Evolutionary conservation across 2,113 vertebrate genomes (phyloP).

Genomic region (Phyllopteryx taeniolatus): DNA sequence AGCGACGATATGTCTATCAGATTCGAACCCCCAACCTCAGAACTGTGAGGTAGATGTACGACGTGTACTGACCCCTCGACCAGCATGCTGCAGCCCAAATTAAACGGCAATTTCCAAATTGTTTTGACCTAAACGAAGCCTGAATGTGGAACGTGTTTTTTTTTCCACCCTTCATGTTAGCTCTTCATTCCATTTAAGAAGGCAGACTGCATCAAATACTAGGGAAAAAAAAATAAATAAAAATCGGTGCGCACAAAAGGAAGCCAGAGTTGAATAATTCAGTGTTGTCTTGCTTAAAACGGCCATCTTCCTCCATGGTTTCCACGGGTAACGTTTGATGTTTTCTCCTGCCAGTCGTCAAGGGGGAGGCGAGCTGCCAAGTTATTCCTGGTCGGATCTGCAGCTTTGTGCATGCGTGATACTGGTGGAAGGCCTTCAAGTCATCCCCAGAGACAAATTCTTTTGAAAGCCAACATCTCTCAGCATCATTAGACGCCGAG

Average conservation of each 20-base stretch:
- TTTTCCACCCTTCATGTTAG: background rate
- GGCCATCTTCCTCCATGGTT: constrained; percentile 29
- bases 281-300: constrained; percentile 14
- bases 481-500: background rate
- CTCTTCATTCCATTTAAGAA: background rate
- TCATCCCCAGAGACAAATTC: background rate
- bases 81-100: too few relatives aligned
- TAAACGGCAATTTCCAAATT: too few relatives aligned
- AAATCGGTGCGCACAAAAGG: background rate
- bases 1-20: too few relatives aligned
- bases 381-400: constrained; percentile 57
- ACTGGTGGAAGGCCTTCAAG: background rate
- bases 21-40: too few relatives aligned
- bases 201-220: too few relatives aligned
- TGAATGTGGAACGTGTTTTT: background rate
- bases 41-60: too few relatives aligned
- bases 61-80: too few relatives aligned
- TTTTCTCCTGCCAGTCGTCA: constrained; percentile 68
- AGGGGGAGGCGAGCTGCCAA: constrained; percentile 47
- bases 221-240: background rate
- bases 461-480: background rate
- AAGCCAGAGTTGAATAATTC: constrained; percentile 49
- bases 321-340: constrained; percentile 63
- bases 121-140: too few relatives aligned
- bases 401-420: constrained; percentile 27